These are phyloP conservation scores for Proisotoma minuta DNA, from an alignment of 2,888 invertebrate genomes.

Conservation along the genomic window DNA sequence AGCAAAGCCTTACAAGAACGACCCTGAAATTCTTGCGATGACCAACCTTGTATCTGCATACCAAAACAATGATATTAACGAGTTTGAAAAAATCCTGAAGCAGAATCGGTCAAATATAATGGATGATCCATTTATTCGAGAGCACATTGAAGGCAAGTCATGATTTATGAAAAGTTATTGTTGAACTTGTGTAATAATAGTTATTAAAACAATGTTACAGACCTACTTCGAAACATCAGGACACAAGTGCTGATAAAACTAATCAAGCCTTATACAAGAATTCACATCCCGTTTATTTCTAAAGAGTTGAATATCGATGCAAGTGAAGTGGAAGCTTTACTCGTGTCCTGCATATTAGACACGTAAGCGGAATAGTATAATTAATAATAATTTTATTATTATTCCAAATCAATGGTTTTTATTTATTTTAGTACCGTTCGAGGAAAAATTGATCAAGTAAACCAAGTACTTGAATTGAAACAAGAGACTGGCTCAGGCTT, in stretches of 20 bases:
- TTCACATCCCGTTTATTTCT: constrained; percentile 96
- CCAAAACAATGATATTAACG: constrained; percentile 96
- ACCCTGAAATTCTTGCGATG: constrained; percentile 98
- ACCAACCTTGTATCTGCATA: constrained; percentile 91
- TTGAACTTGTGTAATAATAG: neutral
- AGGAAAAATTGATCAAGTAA: constrained; percentile 70
- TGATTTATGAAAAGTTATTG: neutral
- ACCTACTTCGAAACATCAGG: constrained; percentile 87
- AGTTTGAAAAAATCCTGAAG: constrained; percentile 93
- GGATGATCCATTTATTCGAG: constrained; percentile 98
- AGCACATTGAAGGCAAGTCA: constrained; percentile 81
- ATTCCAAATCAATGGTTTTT: constrained; percentile 4
- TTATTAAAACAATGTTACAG: constrained; percentile 53
- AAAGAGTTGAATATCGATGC: constrained; percentile 89
- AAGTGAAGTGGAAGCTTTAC: constrained; percentile 88
- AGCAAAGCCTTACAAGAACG: constrained; percentile 98
- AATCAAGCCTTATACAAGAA: constrained; percentile 95
- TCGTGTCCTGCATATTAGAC: constrained; percentile 97
- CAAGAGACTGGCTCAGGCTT: constrained; percentile 66
- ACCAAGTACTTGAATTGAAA: constrained; percentile 83
- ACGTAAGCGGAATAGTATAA: constrained; percentile 58
- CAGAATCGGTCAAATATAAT: constrained; percentile 93
- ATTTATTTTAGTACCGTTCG: constrained; percentile 54
- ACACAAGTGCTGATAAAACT: constrained; percentile 95
- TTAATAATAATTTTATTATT: constrained; percentile 5